Base-by-base conservation (phyloP, 2,888 invertebrate species). In the Hirudinaria manillensis region DNA sequence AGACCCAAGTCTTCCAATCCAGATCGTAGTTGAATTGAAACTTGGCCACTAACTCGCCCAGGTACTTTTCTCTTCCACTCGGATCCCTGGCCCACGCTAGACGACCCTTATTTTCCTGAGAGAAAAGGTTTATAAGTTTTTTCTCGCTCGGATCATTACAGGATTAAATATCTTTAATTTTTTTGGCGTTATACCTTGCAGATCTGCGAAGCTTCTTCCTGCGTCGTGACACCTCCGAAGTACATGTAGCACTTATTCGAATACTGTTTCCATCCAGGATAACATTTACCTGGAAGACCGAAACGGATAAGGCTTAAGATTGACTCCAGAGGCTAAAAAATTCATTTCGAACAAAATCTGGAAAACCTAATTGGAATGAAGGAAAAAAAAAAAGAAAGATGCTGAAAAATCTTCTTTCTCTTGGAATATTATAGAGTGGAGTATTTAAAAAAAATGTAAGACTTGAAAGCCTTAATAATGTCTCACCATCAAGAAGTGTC, bases 141-240 rank as follows among this genome's bases (percentile, higher is more conserved):
- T 34, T 6, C 16, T 45, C 45, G 45, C 45, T 45, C 45, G 3
- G 3, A 45, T 10, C 45, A 16, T 45, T 2, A 61, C n/a, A 53
- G 16, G 6, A 29, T 71, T 34, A 27, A 71, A 51, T 32, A 70
- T 24, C 29, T 45, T 45, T n/a, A 19, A 66, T 66, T 19, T 66
- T 36, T 24, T n/a, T 16, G 34, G n/a, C 19, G 34, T 34, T 45
- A 76, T 56, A 80, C 80, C 78, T 71, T 77, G 70, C 80, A 80
- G 27, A 76, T 38, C 27, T 45, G 67, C 79, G 91, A 89, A 0
- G 97, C 97, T 82, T 93, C 91, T 68, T 89, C 88, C 84, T 93
- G 96, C 0, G 91, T 91, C 92, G 96, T 92, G 0, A 93, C 93
- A 0, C 94, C 95, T 0, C 95, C 96, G 70, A 98, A 90, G 83